Base-by-base conservation (phyloP, 2,888 invertebrate species). In the Mesoligia furuncula region DNA sequence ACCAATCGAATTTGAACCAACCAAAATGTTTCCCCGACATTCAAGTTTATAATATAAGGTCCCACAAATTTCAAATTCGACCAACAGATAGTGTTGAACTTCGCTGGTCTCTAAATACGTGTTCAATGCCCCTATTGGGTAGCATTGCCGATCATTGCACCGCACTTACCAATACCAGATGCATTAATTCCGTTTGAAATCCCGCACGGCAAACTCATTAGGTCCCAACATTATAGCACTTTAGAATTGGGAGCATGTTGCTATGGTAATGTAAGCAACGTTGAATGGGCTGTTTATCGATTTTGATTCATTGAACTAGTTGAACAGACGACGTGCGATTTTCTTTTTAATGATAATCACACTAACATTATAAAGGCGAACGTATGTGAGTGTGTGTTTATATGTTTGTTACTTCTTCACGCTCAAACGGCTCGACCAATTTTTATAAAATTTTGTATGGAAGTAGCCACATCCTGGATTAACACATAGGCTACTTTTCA, bases 151-250 rank as follows among this genome's bases (percentile, higher is more conserved):
- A 62, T 83, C 74, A 66, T 69, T 75, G 71, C 67, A 59, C 68
- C 69, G 11, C 57, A 66, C 69, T 83, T 66, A 72, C 79, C 59
- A 86, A 79, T 70, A 86, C 66, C 66, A 79, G 79, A 86, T 66
- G 54, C 84, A 80, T 84, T 86, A 86, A 86, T 86, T 73, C 84
- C 61, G 54, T 79, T 83, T 70, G 66, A 67, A 84, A 73, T 73
- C 69, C 39, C 36, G 64, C 64, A 70, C 73, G 27, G 72, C 69
- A 84, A 86, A 86, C 80, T 79, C 84, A 79, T 73, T 86, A 72
- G 24, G 36, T 75, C 61, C 51, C 48, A 67, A 79, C 45, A 75
- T 75, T 61, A 79, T 70, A 36, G 66, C 54, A 72, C 36, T 83
- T 72, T 72, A 45, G 68, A 85, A 68, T 64, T 71, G 59, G 48